Conservation (phyloP, 2,113 vertebrate species). For the Lamprotornis superbus region DNA sequence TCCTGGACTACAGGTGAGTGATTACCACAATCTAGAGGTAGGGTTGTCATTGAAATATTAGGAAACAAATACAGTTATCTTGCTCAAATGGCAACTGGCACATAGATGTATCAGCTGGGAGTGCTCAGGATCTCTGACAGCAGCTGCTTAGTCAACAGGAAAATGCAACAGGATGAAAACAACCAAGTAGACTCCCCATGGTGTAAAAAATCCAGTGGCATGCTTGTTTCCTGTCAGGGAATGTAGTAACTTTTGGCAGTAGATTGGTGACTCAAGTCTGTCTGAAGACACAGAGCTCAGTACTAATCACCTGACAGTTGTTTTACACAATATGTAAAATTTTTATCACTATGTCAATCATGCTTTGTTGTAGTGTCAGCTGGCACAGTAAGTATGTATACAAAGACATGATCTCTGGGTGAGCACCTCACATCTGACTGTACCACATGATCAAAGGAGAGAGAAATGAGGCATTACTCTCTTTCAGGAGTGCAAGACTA, state of each 20-base stretch:
- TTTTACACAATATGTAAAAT: neutral
- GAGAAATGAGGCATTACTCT: neutral
- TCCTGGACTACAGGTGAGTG: conserved; percentile 94
- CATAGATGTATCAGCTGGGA: neutral
- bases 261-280: neutral
- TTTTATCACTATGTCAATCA: neutral
- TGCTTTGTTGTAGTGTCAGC: neutral
- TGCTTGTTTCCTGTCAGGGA: neutral
- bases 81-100: accelerated
- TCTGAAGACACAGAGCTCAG: neutral
- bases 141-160: neutral
- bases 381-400: neutral
- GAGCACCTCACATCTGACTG: neutral
- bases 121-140: neutral
- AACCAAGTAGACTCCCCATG: neutral
- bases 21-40: neutral
- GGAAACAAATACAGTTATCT: neutral
- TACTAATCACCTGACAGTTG: conserved; percentile 3
- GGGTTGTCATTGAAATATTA: neutral
- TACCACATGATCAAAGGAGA: neutral
- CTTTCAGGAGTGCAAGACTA: neutral
- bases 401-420: neutral
- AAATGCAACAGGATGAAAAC: neutral
- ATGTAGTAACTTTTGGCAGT: neutral
- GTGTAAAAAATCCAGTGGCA: neutral